Percentiles rank a stretch among this genome's conserved stretches.
Conservation (phyloP, 2,113 vertebrate species). For the Morone chrysops region DNA sequence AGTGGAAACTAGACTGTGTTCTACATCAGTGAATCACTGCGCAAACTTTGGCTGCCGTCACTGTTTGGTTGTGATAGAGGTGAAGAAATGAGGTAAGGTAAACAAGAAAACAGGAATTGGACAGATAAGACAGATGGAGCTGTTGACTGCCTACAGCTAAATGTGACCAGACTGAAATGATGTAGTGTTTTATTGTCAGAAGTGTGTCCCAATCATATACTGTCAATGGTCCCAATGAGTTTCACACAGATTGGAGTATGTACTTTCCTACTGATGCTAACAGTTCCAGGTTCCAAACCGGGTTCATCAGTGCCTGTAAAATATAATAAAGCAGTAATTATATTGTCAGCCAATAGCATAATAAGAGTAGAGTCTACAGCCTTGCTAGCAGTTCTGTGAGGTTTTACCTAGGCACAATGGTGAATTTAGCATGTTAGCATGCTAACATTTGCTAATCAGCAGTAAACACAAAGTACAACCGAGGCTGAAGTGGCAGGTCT, state of each 20-base stretch:
- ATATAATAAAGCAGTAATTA: background rate
- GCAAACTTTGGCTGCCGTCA: slow-evolving; percentile 1
- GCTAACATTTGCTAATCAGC: background rate
- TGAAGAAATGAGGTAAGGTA: slow-evolving; percentile 9
- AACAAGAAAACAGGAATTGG: slow-evolving; percentile 9
- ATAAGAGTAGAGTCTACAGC: background rate
- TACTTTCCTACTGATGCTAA: background rate
- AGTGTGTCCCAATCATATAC: background rate
- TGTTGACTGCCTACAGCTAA: background rate
- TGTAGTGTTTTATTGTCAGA: background rate
- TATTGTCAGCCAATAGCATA: background rate
- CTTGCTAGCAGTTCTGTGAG: background rate
- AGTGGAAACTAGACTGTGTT: slow-evolving; percentile 37
- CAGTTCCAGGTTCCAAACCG: background rate
- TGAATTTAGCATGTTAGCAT: background rate
- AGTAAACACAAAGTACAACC: background rate
- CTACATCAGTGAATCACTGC: slow-evolving; percentile 35
- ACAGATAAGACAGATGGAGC: background rate
- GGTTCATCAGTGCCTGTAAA: background rate
- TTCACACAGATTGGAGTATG: background rate
- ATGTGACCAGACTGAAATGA: slow-evolving; percentile 15
- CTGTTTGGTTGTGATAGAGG: background rate
- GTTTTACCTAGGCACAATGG: background rate
- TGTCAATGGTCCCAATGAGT: background rate
- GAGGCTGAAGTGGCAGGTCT: background rate